These are phyloP conservation scores for Blera fallax DNA, from an alignment of 2,888 invertebrate species.

Conservation along the genomic window DNA sequence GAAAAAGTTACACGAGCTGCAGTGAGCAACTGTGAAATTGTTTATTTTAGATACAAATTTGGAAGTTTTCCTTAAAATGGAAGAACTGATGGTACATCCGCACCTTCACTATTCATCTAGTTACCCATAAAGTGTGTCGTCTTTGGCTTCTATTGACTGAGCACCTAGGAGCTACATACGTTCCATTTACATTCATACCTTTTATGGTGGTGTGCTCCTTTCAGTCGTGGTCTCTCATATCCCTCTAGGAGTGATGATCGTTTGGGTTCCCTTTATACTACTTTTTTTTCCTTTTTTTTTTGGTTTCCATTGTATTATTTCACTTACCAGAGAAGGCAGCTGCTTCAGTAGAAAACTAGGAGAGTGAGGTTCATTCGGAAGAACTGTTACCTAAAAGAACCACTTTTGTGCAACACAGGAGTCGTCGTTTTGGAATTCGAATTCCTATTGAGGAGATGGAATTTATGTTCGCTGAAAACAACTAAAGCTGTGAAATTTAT, in stretches of 20 bases:
- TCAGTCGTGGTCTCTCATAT: conserved; percentile 51
- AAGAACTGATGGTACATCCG: conserved; percentile 65
- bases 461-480: conserved; percentile 68
- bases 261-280: conserved; percentile 38
- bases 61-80: conserved; percentile 68
- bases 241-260: conserved; percentile 63
- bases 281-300: neutral
- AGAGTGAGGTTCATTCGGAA: conserved; percentile 16
- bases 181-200: conserved; percentile 69
- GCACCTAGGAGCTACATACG: conserved; percentile 30
- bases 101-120: conserved; percentile 68
- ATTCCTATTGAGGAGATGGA: conserved; percentile 69
- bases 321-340: neutral
- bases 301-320: conserved; percentile 50
- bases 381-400: conserved; percentile 47
- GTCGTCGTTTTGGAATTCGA: conserved; percentile 61
- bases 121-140: conserved; percentile 67
- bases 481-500: conserved; percentile 71
- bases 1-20: neutral
- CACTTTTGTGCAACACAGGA: conserved; percentile 36
- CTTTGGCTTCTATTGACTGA: conserved; percentile 45
- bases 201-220: conserved; percentile 64
- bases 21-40: conserved; percentile 55
- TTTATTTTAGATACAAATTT: conserved; percentile 68
- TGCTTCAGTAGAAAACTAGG: neutral